A percentile compares a stretch with the other conserved stretches of the same genome.
Evolutionary conservation across 1,140 invertebrate genomes (phyloP).

Genomic region (Penaeus japonicus): DNA sequence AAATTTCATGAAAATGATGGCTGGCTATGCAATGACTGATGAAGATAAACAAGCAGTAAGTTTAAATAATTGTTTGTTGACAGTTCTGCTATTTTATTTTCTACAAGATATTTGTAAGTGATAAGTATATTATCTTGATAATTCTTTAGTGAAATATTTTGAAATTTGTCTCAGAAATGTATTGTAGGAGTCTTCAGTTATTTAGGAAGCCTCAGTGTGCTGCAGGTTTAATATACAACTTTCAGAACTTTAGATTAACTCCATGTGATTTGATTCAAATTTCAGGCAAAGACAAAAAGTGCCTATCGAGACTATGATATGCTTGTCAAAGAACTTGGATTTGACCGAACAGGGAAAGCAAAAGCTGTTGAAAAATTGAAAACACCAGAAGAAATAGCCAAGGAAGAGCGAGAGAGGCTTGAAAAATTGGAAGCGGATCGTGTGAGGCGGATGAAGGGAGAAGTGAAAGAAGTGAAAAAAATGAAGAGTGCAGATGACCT

Average conservation of each 20-base stretch:
- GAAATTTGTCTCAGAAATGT: too few relatives aligned
- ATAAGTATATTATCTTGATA: background rate
- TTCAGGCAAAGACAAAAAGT: constrained; percentile 40
- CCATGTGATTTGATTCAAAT: background rate
- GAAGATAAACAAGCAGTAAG: constrained; percentile 56
- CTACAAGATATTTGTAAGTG: background rate
- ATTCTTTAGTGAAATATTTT: too few relatives aligned
- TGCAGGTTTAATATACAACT: too few relatives aligned
- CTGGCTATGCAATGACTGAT: constrained; percentile 46
- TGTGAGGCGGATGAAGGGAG: constrained; percentile 53
- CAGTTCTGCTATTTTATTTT: background rate
- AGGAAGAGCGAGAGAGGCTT: constrained; percentile 45
- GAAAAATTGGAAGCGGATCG: constrained; percentile 46
- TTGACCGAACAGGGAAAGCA: constrained; percentile 51
- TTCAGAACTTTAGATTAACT: background rate
- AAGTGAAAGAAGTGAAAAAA: background rate
- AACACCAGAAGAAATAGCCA: constrained; percentile 50
- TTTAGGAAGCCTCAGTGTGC: too few relatives aligned
- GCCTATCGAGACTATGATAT: constrained; percentile 51
- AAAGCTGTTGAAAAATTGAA: constrained; percentile 49
- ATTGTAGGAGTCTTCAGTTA: too few relatives aligned
- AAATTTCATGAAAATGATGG: constrained; percentile 53
- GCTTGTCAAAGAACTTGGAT: constrained; percentile 31
- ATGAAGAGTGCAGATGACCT: constrained; percentile 56
- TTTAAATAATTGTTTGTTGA: background rate